A percentile compares a stretch with the other conserved stretches of the same genome.
phyloP scores from a whole-genome alignment of 2,888 invertebrate species.

The Perdita meconis region DNA sequence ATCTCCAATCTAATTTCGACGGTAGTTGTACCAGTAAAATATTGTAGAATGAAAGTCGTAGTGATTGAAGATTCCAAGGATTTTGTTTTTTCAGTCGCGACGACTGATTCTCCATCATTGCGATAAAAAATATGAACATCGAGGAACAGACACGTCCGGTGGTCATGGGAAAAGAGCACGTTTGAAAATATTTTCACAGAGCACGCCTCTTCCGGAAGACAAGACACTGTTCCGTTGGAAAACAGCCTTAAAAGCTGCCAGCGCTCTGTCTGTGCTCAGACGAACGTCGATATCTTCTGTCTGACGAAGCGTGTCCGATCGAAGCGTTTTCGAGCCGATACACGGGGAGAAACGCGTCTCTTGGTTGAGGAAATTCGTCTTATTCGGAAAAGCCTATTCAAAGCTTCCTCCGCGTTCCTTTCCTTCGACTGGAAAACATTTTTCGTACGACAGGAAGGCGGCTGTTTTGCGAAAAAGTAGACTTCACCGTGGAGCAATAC shows the following conservation, averaged over 20 bases:
- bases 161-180: neutral
- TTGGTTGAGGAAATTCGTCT: conserved; percentile 32
- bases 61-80: no score
- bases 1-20: neutral
- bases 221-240: conserved; percentile 37
- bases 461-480: neutral
- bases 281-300: conserved; percentile 51
- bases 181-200: conserved; percentile 40
- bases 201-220: conserved; percentile 29
- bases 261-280: conserved; percentile 39
- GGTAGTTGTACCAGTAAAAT: neutral
- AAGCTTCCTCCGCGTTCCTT: conserved; percentile 17
- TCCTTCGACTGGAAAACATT: neutral
- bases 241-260: conserved; percentile 42
- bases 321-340: conserved; percentile 25
- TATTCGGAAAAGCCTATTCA: conserved; percentile 20
- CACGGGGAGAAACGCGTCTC: conserved; percentile 18
- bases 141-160: neutral
- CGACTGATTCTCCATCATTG: neutral
- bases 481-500: neutral
- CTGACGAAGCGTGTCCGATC: conserved; percentile 37
- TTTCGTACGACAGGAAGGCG: neutral
- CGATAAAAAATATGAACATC: neutral
- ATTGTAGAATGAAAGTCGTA: no score
- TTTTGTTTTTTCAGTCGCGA: no score